phyloP scores from a whole-genome alignment of 2,797 vertebrate species.

The Diplodus sargus region DNA sequence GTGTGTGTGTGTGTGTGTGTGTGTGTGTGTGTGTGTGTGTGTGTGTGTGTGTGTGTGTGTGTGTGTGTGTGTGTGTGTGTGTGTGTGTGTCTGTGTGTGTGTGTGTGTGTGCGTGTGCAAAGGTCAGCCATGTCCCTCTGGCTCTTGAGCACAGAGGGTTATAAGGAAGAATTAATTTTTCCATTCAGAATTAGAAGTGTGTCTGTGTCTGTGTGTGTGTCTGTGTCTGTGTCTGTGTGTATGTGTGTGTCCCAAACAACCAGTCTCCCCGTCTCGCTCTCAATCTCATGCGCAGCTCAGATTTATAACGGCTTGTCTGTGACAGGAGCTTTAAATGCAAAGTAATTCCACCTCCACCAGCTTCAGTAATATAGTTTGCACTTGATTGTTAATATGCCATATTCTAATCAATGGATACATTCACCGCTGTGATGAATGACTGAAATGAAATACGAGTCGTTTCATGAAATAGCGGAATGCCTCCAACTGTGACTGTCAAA shows the following conservation, averaged over 20 bases:
- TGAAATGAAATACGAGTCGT: conserved; percentile 7
- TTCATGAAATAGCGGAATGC: conserved; percentile 2
- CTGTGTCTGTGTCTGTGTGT: neutral
- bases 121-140: conserved; percentile 62
- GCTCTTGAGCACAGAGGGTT: conserved; percentile 47
- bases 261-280: neutral
- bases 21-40: too few species aligned
- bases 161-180: conserved; percentile 51
- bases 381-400: conserved; percentile 21
- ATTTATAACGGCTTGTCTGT: conserved; percentile 3
- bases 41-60: too few species aligned
- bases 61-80: conserved; percentile 1
- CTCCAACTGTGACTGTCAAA: neutral
- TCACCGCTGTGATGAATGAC: conserved; percentile 29
- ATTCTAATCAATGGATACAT: conserved; percentile 28
- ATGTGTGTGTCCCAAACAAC: conserved; percentile 8
- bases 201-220: conserved; percentile 3
- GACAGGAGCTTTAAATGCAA: conserved; percentile 9
- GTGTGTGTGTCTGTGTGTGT: neutral
- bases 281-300: neutral
- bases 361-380: conserved; percentile 28
- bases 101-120: conserved; percentile 39
- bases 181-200: conserved; percentile 55
- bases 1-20: too few species aligned
- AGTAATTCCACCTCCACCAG: conserved; percentile 17